Evolutionary conservation across 2,797 vertebrate species (phyloP), one percentile per base, ranked within the genome.

Genomic region (Gymnothorax reevesii): DNA sequence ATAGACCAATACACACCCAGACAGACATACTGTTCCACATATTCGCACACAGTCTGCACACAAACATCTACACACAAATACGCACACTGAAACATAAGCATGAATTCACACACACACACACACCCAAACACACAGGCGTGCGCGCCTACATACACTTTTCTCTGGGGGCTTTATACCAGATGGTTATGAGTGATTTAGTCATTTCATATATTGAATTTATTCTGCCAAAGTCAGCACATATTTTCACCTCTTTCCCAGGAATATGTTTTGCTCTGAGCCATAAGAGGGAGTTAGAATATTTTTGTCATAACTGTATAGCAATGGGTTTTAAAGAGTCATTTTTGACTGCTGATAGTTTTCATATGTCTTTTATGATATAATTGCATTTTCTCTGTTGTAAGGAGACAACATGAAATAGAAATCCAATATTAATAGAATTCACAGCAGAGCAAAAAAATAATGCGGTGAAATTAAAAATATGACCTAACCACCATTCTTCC

Each of bases 91-190:
- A 42, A 42, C 33, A 42, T 42, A 42, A 42, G 33, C 33, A 42
- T 42, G 33, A 1, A 42, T 2, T 42, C 42, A 87, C 52, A 85
- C 20, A 89, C 20, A 77, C 79, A 66, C 83, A 80, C 77, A 55
- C 77, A 87, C 22, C 57, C 9, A 42, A 42, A 42, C 42, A 87
- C 52, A 85, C 20, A 89, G 12, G 66, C 79, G 57, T 77, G 69
- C 77, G 42, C 77, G 85, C 22, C 64, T 7, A 33, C 57, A 27
- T 57, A 83, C 22, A 83, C 69, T 80, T 42, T 42, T 42, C 33
- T 42, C 82, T 52, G 25, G 9, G 57, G 82, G 54, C 52, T 33
- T 52, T 52, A 33, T 75, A 33, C 42, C 71, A 49, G 71, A 75
- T 33, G 71, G 33, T 27, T 42, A 75, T 49, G 71, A 49, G 27